A percentile compares a stretch with the other conserved stretches of the same genome.
Conservation (phyloP, 2,797 vertebrate species). For the Aotus griseimembra region DNA sequence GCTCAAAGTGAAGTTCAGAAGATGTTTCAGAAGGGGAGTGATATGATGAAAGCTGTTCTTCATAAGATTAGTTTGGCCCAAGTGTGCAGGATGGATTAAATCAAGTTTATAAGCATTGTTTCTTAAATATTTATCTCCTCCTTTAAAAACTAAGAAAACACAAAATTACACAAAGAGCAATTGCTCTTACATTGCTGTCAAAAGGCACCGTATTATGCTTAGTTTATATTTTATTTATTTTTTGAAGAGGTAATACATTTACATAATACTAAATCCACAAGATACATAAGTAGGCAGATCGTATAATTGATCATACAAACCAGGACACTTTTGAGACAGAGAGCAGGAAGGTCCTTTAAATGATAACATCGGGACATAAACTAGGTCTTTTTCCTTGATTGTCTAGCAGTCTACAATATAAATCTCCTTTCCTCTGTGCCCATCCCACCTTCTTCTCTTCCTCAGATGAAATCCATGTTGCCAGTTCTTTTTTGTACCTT, state of each 20-base stretch:
- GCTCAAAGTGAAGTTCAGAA: not conserved
- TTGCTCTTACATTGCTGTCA: not conserved
- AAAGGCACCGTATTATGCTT: not conserved
- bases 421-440: not conserved
- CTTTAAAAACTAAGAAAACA: not conserved
- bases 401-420: not conserved
- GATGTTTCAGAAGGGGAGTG: not conserved
- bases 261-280: not conserved
- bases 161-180: not conserved
- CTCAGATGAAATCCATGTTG: not conserved
- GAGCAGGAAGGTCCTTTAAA: not conserved
- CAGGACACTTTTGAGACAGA: not conserved
- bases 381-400: not conserved
- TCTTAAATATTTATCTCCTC: slow-evolving; percentile 17
- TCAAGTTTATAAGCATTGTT: slow-evolving; percentile 19
- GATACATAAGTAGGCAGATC: not conserved
- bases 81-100: not conserved
- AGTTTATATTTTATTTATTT: slow-evolving; percentile 7
- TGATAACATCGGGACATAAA: not conserved
- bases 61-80: not conserved
- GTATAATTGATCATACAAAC: not conserved
- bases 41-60: not conserved
- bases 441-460: not conserved
- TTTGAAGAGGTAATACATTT: not conserved
- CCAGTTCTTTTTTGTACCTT: not conserved